A percentile compares a stretch with the other conserved stretches of the same genome.
phyloP scores from a whole-genome alignment of 2,888 invertebrate species.

The Rambutsinella grinnellia region DNA sequence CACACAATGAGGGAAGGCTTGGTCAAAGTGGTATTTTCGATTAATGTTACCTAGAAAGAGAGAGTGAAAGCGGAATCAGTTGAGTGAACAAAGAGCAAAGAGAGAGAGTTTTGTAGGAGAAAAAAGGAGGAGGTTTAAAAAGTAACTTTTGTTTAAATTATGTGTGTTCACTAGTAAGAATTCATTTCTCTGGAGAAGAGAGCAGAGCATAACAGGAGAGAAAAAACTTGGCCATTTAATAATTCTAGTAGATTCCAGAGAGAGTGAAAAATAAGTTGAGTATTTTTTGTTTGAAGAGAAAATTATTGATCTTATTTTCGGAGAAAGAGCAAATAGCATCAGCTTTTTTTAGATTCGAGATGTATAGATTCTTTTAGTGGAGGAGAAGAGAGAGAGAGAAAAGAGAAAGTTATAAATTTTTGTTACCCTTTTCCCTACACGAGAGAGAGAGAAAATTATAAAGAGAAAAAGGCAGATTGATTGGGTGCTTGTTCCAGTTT shows the following conservation, averaged over 20 bases:
- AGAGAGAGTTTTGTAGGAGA: conserved; percentile 6
- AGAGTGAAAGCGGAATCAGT: conserved; percentile 3
- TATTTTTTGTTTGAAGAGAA: background rate
- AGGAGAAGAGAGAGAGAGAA: conserved; percentile 9
- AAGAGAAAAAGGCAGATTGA: background rate
- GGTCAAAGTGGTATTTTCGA: conserved; percentile 2
- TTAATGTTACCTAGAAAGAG: conserved; percentile 33
- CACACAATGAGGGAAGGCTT: background rate
- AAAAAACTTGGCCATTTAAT: conserved; percentile 50
- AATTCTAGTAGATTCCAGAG: too few relatives aligned
- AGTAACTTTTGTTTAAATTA: background rate
- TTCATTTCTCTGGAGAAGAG: conserved; percentile 48
- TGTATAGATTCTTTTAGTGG: conserved; percentile 4
- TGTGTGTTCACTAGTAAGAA: background rate
- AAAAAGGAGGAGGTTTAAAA: too few relatives aligned
- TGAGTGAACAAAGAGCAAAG: conserved; percentile 19
- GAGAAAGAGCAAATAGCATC: conserved; percentile 55
- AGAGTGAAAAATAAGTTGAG: background rate
- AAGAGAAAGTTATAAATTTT: background rate
- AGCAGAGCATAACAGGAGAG: too few relatives aligned
- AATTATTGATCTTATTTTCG: conserved; percentile 30
- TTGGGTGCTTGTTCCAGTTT: background rate
- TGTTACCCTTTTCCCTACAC: background rate
- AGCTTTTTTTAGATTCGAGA: conserved; percentile 38
- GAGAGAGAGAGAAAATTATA: conserved; percentile 2